phyloP scores from a whole-genome alignment of 2,797 vertebrate species.

The Sebastiscus tertius region DNA sequence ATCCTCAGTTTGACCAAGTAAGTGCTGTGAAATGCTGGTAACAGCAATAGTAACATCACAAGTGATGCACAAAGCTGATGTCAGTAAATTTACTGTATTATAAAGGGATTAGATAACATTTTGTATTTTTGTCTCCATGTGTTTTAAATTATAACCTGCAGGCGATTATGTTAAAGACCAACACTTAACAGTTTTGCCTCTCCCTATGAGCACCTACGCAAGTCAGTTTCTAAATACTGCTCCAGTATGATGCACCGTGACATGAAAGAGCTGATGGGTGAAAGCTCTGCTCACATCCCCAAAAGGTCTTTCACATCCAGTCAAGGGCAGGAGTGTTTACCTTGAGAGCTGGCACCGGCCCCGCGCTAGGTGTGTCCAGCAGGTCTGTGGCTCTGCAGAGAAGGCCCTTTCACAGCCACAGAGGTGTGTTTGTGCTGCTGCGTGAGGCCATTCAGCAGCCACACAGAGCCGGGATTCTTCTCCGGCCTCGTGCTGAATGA shows the following conservation, averaged over 20 bases:
- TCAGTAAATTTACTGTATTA: not conserved
- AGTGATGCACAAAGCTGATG: not conserved
- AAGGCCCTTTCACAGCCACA: slow-evolving; percentile 87
- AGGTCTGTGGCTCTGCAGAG: slow-evolving; percentile 87
- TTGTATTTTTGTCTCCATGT: not conserved
- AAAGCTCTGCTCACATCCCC: slow-evolving; percentile 78
- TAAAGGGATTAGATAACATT: not conserved
- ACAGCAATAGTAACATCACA: not conserved
- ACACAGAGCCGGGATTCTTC: slow-evolving; percentile 95
- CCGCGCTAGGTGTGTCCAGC: slow-evolving; percentile 77
- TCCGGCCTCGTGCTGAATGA: slow-evolving; percentile 86
- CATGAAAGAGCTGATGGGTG: slow-evolving; percentile 43
- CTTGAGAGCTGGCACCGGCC: slow-evolving; percentile 68
- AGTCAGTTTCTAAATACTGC: slow-evolving; percentile 9
- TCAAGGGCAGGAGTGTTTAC: slow-evolving; percentile 77
- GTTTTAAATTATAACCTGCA: not conserved
- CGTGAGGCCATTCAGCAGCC: slow-evolving; percentile 83
- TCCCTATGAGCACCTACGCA: not conserved
- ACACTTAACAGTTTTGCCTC: not conserved
- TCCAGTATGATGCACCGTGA: slow-evolving; percentile 16
- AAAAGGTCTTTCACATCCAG: slow-evolving; percentile 64
- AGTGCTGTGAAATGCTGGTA: slow-evolving; percentile 59
- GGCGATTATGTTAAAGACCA: not conserved
- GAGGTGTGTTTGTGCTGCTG: slow-evolving; percentile 88
- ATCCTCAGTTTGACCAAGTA: slow-evolving; percentile 98